Evolutionary conservation across 2,797 vertebrate genomes (phyloP).

Genomic region (Mallotus villosus): DNA sequence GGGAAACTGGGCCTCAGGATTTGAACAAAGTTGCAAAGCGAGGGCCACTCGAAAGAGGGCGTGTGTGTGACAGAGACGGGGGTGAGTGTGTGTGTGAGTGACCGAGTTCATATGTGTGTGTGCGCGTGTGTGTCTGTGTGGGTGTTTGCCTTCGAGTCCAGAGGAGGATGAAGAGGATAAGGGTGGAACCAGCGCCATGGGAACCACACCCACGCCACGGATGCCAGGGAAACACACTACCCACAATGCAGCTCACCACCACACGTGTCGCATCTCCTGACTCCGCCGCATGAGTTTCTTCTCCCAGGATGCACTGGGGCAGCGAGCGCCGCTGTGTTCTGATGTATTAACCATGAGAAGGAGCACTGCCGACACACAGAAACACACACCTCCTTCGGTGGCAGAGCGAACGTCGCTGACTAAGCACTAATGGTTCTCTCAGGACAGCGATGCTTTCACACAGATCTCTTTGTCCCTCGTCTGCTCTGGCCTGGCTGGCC

Average conservation of each 20-base stretch:
- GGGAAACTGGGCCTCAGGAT: slow-evolving; percentile 30
- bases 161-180: no score
- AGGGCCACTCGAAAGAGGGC: not conserved
- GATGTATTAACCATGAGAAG: slow-evolving; percentile 48
- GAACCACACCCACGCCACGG: not conserved
- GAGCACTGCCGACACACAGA: slow-evolving; percentile 32
- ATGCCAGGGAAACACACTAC: slow-evolving; percentile 32
- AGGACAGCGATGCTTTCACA: slow-evolving; percentile 41
- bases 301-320: slow-evolving; percentile 18
- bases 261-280: slow-evolving; percentile 2
- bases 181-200: not conserved
- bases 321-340: slow-evolving; percentile 17
- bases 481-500: not conserved
- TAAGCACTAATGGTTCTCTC: slow-evolving; percentile 50
- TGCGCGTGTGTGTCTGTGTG: slow-evolving; percentile 5
- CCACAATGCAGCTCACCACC: slow-evolving; percentile 36
- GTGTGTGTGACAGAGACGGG: not conserved
- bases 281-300: slow-evolving; percentile 40
- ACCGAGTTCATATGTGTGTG: not conserved
- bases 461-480: slow-evolving; percentile 42
- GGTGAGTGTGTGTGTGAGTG: not conserved
- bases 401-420: slow-evolving; percentile 42
- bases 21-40: slow-evolving; percentile 50
- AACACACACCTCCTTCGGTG: slow-evolving; percentile 3
- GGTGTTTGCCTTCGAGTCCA: not conserved